Base-by-base conservation (phyloP, 2,888 invertebrate genomes). In the Coelinius sp. region DNA sequence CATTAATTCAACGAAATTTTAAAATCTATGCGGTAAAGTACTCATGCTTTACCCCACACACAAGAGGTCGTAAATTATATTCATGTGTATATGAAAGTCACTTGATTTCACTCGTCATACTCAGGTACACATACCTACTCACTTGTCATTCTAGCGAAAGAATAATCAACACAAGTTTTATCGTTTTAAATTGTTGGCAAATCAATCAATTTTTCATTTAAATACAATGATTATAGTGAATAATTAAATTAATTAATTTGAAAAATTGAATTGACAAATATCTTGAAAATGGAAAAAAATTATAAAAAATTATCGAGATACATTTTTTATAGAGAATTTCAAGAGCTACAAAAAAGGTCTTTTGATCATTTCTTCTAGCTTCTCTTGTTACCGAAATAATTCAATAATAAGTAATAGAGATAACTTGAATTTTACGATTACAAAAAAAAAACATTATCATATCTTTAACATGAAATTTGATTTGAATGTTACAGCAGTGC, bases 401-500 rank as follows among this genome's bases (percentile, higher is more conserved):
- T n/a, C n/a, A n/a, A n/a, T n/a, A n/a, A n/a, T n/a, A n/a, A n/a
- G n/a, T n/a, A n/a, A n/a, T n/a, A n/a, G n/a, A n/a, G n/a, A n/a
- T n/a, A n/a, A n/a, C n/a, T n/a, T n/a, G n/a, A n/a, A n/a, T n/a
- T n/a, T n/a, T n/a, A n/a, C n/a, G n/a, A n/a, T n/a, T n/a, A n/a
- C n/a, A n/a, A n/a, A n/a, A n/a, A n/a, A n/a, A n/a, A n/a, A n/a
- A n/a, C n/a, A n/a, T n/a, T n/a, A n/a, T n/a, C n/a, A n/a, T 53
- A 12, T 8, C n/a, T 44, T 17, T 46, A n/a, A 52, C n/a, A 7
- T 8, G 12, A 20, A 25, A n/a, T 25, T 14, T 25, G 8, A n/a
- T 44, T 46, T 64, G 41, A 1, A 77, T 78, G 75, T 81, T 80
- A 17, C 76, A 82, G 78, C 84, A 85, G 78, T 83, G 83, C 70